Evolutionary conservation across 2,888 invertebrate species (phyloP).

Genomic region (Cataglyphis rosenhaueri): DNA sequence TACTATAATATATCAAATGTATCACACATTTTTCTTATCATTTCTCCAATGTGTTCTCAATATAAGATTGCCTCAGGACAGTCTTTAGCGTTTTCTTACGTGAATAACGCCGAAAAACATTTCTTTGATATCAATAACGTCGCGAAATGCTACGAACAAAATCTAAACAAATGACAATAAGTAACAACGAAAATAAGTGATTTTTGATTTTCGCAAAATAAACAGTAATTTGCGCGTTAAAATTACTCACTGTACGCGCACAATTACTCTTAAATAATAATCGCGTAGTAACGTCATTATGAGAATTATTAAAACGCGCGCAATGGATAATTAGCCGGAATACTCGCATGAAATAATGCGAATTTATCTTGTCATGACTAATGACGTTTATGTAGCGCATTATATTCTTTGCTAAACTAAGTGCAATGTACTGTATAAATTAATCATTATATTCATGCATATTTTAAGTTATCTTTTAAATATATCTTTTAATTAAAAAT

Average conservation of each 20-base stretch:
- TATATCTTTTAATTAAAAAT: too few species aligned
- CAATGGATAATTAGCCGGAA: not conserved
- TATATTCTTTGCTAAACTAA: slow-evolving; percentile 24
- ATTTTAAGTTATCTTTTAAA: not conserved
- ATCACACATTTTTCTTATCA: slow-evolving; percentile 17
- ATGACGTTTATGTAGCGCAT: slow-evolving; percentile 1
- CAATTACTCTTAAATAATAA: slow-evolving; percentile 15
- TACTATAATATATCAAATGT: slow-evolving; percentile 26
- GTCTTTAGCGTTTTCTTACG: slow-evolving; percentile 1
- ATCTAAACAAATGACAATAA: not conserved
- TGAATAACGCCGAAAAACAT: not conserved
- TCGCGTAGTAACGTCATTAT: not conserved
- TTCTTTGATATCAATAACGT: not conserved
- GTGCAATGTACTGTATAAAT: slow-evolving; percentile 8
- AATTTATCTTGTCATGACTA: slow-evolving; percentile 13
- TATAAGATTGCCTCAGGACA: not conserved
- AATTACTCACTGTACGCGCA: not conserved
- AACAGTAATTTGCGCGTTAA: not conserved
- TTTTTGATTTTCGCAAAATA: not conserved
- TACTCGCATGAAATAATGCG: not conserved
- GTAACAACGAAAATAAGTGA: not conserved
- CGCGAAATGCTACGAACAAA: not conserved
- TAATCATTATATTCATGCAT: not conserved
- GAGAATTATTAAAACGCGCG: slow-evolving; percentile 22
- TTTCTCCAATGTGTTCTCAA: not conserved